Evolutionary conservation across 2,113 vertebrate species (phyloP), one percentile per base, ranked within the genome.

Genomic region (Ranitomeya imitator): DNA sequence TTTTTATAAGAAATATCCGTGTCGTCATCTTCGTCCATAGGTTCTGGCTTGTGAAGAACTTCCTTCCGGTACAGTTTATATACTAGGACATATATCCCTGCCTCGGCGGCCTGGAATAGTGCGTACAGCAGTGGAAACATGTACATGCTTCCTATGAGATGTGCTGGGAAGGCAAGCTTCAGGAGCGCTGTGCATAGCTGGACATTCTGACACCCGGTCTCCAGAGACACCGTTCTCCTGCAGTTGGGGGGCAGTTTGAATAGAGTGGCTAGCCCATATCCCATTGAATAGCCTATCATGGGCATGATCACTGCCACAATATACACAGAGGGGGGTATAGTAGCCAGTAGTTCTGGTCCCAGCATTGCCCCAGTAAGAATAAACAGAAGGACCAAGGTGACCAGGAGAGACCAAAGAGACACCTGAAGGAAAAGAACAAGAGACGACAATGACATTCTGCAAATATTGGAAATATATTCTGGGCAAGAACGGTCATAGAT

Each of bases 91-190:
- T 99, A 97, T 69, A 98, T 15, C 45, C 97, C 98, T 0, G 98
- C 98, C 93, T 99, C 98, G 0, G 98, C 96, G 0, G 97, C 96
- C 91, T 99, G 98, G 90, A 99, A 99, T 19, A 99, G 95, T 0
- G 97, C 98, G 0, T 99, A 99, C 0, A 99, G 97, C 92, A 99
- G 93, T 0, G 98, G 98, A 79, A 99, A 99, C 96, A 99, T 99
- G 92, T 98, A 99, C 97, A 99, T 98, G 61, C 96, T 95, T 9
- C 97, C 97, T 73, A 99, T 96, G 80, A 98, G 92, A 80, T 96
- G 96, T 0, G 98, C 97, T 0, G 97, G 97, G 86, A 99, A 99
- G 74, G 97, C 96, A 93, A 99, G 94, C 88, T 99, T 99, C 57
- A 99, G 95, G 88, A 99, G 99, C 91, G 98, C 98, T 0, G 98